Evolutionary conservation across 2,797 vertebrate genomes (phyloP).

Genomic region (Crypturellus tataupa): DNA sequence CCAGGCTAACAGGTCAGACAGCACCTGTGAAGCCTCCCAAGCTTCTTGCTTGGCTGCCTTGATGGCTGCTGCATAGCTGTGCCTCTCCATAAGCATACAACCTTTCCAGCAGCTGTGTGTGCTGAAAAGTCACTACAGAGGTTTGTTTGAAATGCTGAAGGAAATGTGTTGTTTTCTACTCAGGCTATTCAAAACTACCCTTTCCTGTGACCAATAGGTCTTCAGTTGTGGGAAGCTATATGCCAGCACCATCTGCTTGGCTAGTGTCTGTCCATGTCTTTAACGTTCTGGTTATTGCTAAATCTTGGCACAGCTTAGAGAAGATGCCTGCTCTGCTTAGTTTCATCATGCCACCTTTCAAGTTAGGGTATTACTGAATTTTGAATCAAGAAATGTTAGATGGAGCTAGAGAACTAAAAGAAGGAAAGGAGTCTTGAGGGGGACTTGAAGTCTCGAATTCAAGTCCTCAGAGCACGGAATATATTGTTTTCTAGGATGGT

Average conservation of each 20-base stretch:
- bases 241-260: background rate
- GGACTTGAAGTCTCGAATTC: background rate
- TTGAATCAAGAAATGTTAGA: background rate
- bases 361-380: background rate
- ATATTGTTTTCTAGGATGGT: background rate
- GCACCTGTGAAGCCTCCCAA: background rate
- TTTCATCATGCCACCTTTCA: background rate
- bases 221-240: background rate
- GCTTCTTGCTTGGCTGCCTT: background rate
- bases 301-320: background rate
- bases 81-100: fast-evolving
- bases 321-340: background rate
- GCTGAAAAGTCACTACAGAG: background rate
- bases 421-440: background rate
- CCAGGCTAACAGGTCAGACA: background rate
- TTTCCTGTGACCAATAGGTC: background rate
- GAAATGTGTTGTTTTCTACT: background rate
- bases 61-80: fast-evolving
- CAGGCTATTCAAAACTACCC: background rate
- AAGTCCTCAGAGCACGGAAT: background rate
- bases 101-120: background rate
- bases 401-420: background rate
- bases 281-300: background rate
- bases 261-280: background rate
- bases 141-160: background rate